These are phyloP conservation scores for Hippocampus abdominalis DNA, from an alignment of 2,113 vertebrate species.

Conservation along the genomic window DNA sequence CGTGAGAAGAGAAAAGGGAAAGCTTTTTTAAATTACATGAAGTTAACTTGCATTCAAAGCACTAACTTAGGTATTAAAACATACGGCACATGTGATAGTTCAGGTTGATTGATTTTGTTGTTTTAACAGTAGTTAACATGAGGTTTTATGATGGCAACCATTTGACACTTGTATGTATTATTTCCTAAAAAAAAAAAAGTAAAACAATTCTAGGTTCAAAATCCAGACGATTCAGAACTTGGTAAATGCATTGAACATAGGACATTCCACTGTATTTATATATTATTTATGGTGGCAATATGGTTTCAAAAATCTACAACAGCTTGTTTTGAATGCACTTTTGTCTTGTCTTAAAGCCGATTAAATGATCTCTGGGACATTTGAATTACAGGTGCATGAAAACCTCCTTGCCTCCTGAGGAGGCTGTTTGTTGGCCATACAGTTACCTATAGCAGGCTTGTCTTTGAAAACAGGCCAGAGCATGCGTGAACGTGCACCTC, in stretches of 20 bases:
- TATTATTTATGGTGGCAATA: background rate
- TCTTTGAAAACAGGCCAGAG: conserved; percentile 55
- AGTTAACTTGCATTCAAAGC: too few relatives aligned
- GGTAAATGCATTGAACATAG: background rate
- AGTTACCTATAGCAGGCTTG: too few relatives aligned
- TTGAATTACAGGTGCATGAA: conserved; percentile 66
- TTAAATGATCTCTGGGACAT: conserved; percentile 26
- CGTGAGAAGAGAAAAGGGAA: too few relatives aligned
- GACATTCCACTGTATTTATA: background rate
- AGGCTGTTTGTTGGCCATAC: too few relatives aligned
- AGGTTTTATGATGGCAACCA: background rate
- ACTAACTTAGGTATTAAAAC: too few relatives aligned
- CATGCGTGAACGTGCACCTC: background rate
- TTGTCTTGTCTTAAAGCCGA: background rate
- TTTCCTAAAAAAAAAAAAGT: too few relatives aligned
- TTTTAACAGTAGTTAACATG: too few relatives aligned
- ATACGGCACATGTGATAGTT: too few relatives aligned
- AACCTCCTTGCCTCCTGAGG: conserved; percentile 53
- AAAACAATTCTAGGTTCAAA: background rate
- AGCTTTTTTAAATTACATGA: too few relatives aligned
- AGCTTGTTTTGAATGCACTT: background rate
- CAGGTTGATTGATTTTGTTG: too few relatives aligned
- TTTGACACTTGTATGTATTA: background rate
- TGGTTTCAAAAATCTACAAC: background rate
- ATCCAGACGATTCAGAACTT: background rate